These are phyloP conservation scores for Galago senegalensis DNA, from an alignment of 2,797 vertebrate species.

Conservation along the genomic window DNA sequence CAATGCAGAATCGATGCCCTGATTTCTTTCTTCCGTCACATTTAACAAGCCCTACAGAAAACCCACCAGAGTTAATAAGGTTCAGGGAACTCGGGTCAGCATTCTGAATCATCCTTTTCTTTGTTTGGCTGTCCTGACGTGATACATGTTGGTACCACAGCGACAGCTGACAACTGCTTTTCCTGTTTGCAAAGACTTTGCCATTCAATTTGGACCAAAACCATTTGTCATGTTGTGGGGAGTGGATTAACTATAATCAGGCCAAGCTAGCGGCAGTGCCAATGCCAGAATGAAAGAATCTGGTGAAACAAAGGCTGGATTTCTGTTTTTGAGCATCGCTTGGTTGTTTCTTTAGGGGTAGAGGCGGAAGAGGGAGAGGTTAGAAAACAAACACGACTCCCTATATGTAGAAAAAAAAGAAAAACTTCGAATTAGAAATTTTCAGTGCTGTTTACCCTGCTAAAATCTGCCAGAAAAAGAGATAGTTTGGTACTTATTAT, in stretches of 20 bases:
- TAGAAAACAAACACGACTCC: constrained; percentile 54
- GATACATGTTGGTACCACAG: constrained; percentile 66
- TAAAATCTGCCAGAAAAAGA: neutral
- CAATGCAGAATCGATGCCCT: neutral
- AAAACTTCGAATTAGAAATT: constrained; percentile 68
- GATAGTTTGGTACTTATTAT: neutral
- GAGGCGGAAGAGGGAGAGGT: neutral
- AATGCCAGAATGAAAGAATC: constrained; percentile 78
- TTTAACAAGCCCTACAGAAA: constrained; percentile 74
- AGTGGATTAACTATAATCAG: constrained; percentile 83
- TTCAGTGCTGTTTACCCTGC: neutral
- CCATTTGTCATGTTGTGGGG: constrained; percentile 79
- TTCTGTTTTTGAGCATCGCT: constrained; percentile 69
- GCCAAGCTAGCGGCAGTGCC: constrained; percentile 45
- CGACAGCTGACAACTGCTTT: constrained; percentile 83
- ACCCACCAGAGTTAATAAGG: constrained; percentile 40
- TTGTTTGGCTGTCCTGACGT: constrained; percentile 73
- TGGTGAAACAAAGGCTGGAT: constrained; percentile 82
- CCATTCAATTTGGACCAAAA: constrained; percentile 82
- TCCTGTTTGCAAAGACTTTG: constrained; percentile 79
- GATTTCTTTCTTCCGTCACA: neutral
- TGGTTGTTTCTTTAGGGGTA: neutral
- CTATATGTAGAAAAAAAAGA: neutral
- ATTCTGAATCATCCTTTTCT: constrained; percentile 44
- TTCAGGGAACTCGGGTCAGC: constrained; percentile 70